Evolutionary conservation across 2,797 vertebrate genomes (phyloP).

Genomic region (Poliocrania exsul): DNA sequence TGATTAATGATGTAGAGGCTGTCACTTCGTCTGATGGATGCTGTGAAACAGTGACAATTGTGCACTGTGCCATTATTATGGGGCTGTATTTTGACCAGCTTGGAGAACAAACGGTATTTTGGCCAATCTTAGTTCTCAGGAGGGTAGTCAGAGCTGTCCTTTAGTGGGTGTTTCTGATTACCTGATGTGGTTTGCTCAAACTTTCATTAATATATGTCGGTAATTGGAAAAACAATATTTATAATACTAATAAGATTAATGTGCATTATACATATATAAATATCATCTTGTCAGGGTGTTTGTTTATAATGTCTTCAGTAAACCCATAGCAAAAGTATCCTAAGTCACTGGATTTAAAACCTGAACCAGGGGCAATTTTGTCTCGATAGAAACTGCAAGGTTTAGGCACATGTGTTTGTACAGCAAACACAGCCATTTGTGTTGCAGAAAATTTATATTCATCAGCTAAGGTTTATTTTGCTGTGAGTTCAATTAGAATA

Average conservation of each 20-base stretch:
- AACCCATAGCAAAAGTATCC: background rate
- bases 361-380: background rate
- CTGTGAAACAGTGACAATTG: slow-evolving; percentile 56
- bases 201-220: slow-evolving; percentile 26
- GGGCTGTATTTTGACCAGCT: slow-evolving; percentile 35
- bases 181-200: slow-evolving; percentile 20
- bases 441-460: background rate
- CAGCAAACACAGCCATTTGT: background rate
- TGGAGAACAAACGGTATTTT: slow-evolving; percentile 44
- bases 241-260: slow-evolving; percentile 16
- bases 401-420: background rate
- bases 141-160: slow-evolving; percentile 4
- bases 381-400: background rate
- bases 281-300: background rate
- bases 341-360: background rate
- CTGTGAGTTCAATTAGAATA: background rate
- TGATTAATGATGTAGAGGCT: slow-evolving; percentile 68
- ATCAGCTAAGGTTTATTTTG: background rate
- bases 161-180: slow-evolving; percentile 36
- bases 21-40: slow-evolving; percentile 67
- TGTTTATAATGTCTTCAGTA: slow-evolving; percentile 9
- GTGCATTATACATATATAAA: slow-evolving; percentile 14
- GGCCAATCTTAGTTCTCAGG: slow-evolving; percentile 28
- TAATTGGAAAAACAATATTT: slow-evolving; percentile 16
- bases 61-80: slow-evolving; percentile 35